A percentile compares a stretch with the other conserved stretches of the same genome.
Conservation (phyloP, 1,140 invertebrate species). For the Mycetomoellerius zeteki region DNA sequence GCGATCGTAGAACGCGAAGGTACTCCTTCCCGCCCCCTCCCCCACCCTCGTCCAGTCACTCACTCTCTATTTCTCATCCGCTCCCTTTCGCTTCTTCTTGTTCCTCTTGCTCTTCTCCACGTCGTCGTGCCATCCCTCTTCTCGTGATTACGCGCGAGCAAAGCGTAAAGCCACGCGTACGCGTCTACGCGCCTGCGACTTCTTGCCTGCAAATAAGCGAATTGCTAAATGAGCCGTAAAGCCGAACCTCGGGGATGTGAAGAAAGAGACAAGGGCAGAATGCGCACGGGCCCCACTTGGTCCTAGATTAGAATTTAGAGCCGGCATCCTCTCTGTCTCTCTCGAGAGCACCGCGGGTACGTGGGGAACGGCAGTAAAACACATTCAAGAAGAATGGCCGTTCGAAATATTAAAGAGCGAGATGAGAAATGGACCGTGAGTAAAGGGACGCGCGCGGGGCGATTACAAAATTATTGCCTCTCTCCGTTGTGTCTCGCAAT, state of each 20-base stretch:
- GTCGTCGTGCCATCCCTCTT: constrained; percentile 28
- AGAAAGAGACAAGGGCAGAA: constrained; percentile 9
- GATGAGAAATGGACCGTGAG: constrained; percentile 35
- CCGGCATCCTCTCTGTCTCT: not conserved
- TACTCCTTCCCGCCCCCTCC: constrained; percentile 12
- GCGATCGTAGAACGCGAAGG: constrained; percentile 63
- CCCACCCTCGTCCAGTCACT: constrained; percentile 14
- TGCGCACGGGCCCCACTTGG: not conserved
- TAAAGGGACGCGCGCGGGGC: not conserved
- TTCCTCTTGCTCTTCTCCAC: constrained; percentile 44
- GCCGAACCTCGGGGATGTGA: constrained; percentile 4
- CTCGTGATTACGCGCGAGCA: constrained; percentile 64
- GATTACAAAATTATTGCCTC: not conserved
- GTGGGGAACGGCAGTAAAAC: constrained; percentile 23
- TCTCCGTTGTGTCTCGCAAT: not conserved
- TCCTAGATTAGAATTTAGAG: constrained; percentile 55
- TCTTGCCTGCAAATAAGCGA: constrained; percentile 71
- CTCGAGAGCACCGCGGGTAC: not conserved
- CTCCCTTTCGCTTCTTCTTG: constrained; percentile 49
- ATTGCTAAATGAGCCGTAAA: constrained; percentile 81
- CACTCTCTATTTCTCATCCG: constrained; percentile 36
- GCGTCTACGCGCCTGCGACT: constrained; percentile 29
- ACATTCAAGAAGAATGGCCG: constrained; percentile 7
- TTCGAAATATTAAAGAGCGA: constrained; percentile 48
- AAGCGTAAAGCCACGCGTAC: constrained; percentile 60